phyloP scores from a whole-genome alignment of 2,797 vertebrate species.

The Gila robusta region DNA sequence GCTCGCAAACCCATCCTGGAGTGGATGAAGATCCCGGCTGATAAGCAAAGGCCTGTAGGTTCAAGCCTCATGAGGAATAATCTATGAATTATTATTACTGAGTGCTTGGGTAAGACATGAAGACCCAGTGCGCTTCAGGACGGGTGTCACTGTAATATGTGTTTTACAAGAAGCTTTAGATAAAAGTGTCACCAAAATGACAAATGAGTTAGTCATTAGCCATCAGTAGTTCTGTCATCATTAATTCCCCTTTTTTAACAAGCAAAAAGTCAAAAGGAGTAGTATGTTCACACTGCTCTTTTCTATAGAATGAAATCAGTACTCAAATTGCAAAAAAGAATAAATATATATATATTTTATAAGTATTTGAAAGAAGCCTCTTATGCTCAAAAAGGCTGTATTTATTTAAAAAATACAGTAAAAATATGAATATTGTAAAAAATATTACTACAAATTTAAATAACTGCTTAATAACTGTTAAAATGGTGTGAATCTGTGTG shows the following conservation, averaged over 20 bases:
- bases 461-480: too few relatives aligned
- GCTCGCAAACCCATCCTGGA: background rate
- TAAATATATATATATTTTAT: too few relatives aligned
- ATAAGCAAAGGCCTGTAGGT: conserved; percentile 26
- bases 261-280: background rate
- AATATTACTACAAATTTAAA: background rate
- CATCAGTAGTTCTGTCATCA: background rate
- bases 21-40: background rate
- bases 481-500: too few relatives aligned
- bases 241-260: background rate
- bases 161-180: conserved; percentile 42
- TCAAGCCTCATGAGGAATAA: background rate
- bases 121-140: background rate
- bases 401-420: background rate
- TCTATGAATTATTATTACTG: conserved; percentile 20
- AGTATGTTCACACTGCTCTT: background rate
- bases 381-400: background rate
- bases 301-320: background rate
- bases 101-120: background rate
- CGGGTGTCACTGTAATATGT: background rate
- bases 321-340: background rate
- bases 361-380: background rate
- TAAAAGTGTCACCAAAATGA: conserved; percentile 21
- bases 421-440: background rate
- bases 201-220: conserved; percentile 2